A percentile compares a stretch with the other conserved stretches of the same genome.
Conservation (phyloP, 2,797 vertebrate species). For the Channallabes apus region DNA sequence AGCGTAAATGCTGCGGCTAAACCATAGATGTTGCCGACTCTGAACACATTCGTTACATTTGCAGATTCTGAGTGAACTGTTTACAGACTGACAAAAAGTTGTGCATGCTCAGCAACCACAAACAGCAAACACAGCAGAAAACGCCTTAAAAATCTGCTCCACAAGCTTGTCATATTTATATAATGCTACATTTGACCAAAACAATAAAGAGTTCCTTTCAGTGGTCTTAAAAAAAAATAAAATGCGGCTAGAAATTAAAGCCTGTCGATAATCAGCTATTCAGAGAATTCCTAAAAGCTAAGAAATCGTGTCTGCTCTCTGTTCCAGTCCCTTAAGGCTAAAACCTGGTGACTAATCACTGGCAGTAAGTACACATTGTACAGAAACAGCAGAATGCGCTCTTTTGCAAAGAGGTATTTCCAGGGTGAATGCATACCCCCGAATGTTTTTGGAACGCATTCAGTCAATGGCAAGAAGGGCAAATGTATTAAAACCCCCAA, state of each 20-base stretch:
- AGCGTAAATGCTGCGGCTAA: neutral
- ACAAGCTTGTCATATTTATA: neutral
- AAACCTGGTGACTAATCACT: conserved; percentile 5
- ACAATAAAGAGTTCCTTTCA: neutral
- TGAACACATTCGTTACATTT: neutral
- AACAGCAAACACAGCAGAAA: neutral
- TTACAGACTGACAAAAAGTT: neutral
- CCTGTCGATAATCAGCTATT: neutral
- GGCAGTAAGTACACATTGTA: neutral
- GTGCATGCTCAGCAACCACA: neutral
- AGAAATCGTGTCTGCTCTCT: neutral
- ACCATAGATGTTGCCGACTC: too few species aligned
- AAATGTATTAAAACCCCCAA: neutral
- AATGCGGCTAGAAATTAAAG: neutral
- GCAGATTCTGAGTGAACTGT: neutral
- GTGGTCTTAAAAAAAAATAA: neutral
- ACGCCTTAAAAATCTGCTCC: neutral
- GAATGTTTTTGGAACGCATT: neutral
- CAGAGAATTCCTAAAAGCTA: neutral
- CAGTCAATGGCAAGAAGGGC: neutral
- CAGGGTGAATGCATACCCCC: neutral
- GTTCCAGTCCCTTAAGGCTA: neutral
- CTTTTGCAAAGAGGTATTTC: conserved; percentile 1
- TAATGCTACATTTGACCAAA: neutral
- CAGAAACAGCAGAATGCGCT: neutral